Evolutionary conservation across 1,140 invertebrate species (phyloP).

Genomic region (Drosophila kurseongensis): DNA sequence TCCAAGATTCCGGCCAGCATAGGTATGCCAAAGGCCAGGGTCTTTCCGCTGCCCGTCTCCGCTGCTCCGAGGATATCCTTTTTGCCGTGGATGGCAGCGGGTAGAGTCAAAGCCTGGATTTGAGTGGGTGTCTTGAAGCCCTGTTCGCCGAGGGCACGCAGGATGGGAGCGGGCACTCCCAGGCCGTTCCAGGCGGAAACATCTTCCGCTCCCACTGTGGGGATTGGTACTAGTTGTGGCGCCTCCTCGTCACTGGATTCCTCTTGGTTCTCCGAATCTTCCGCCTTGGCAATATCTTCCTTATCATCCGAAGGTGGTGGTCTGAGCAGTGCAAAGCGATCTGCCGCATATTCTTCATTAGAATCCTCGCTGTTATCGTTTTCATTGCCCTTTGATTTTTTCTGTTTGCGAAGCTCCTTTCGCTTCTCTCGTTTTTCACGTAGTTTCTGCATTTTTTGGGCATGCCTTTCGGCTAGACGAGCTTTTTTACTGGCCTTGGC

Average conservation of each 20-base stretch:
- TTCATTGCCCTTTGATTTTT: conserved; percentile 13
- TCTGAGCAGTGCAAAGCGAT: conserved; percentile 64
- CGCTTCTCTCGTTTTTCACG: conserved; percentile 65
- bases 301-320: conserved; percentile 47
- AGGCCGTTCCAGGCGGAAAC: conserved; percentile 88
- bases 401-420: conserved; percentile 58
- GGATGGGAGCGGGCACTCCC: conserved; percentile 89
- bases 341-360: conserved; percentile 53
- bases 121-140: conserved; percentile 93
- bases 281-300: conserved; percentile 13
- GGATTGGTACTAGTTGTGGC: conserved; percentile 28
- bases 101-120: conserved; percentile 92
- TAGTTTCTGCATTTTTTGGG: conserved; percentile 57
- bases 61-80: conserved; percentile 97
- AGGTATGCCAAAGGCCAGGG: conserved; percentile 97
- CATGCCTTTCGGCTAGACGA: conserved; percentile 52
- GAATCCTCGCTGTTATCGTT: conserved; percentile 16
- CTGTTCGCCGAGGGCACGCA: conserved; percentile 90
- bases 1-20: conserved; percentile 93
- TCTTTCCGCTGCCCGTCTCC: conserved; percentile 99
- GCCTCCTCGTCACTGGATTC: conserved; percentile 35
- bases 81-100: conserved; percentile 93
- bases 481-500: conserved; percentile 49
- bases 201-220: conserved; percentile 27
- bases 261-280: not conserved